Percentiles rank a stretch among this genome's conserved stretches.
These are phyloP conservation scores for Leptinotarsa tumamoca DNA, from an alignment of 2,888 invertebrate genomes.

Conservation along the genomic window DNA sequence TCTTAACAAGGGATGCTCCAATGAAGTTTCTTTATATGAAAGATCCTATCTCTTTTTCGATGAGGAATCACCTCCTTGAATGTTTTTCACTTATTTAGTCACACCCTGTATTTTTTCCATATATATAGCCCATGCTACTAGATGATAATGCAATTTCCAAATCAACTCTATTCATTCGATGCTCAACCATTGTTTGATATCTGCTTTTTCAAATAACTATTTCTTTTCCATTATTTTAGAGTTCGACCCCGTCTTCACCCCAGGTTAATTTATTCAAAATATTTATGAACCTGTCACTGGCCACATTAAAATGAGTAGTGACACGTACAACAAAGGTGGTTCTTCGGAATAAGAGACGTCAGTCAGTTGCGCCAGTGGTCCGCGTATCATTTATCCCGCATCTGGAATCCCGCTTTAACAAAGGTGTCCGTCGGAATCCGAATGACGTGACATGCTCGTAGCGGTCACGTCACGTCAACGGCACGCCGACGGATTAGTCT, in stretches of 20 bases:
- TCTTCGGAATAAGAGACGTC: slow-evolving; percentile 44
- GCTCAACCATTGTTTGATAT: no score
- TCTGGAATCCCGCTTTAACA: slow-evolving; percentile 50
- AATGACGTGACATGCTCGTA: slow-evolving; percentile 60
- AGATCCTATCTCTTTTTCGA: no score
- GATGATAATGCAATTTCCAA: no score
- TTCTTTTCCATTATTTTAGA: background rate
- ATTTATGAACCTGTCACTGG: slow-evolving; percentile 30
- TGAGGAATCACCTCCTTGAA: no score
- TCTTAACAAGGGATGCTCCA: no score
- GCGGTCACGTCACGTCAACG: slow-evolving; percentile 63
- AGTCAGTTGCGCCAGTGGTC: slow-evolving; percentile 36
- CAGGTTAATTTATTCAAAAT: slow-evolving; percentile 19
- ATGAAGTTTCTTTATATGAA: no score
- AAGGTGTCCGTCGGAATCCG: slow-evolving; percentile 62
- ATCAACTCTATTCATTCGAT: no score
- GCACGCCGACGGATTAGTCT: slow-evolving; percentile 56
- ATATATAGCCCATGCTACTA: no score
- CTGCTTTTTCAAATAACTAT: background rate
- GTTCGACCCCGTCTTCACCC: background rate
- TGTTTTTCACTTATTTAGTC: no score
- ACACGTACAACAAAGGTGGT: slow-evolving; percentile 40
- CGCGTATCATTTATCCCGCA: slow-evolving; percentile 38
- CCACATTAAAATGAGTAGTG: slow-evolving; percentile 40
- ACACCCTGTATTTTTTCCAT: no score